Conservation (phyloP, 2,888 invertebrate genomes). For the Epiblema foenella region DNA sequence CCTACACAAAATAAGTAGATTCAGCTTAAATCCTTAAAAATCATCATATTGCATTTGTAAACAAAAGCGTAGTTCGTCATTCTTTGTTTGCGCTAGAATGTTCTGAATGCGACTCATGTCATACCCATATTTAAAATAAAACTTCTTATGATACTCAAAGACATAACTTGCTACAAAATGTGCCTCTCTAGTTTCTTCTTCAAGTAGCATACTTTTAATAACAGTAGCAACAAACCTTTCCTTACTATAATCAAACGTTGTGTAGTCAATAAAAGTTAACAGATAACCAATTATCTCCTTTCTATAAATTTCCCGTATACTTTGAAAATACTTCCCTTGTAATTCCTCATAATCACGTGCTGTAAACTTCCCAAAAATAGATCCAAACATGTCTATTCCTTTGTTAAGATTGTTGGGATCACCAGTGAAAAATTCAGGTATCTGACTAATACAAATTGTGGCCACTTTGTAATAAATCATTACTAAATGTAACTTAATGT, state of each 20-base stretch:
- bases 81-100: constrained; percentile 3
- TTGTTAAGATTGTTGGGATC: constrained; percentile 16
- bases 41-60: no score
- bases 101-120: constrained; percentile 8
- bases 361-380: constrained; percentile 18
- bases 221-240: constrained; percentile 27
- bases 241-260: constrained; percentile 27
- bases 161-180: constrained; percentile 21
- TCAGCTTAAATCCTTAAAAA: no score
- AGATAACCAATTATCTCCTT: constrained; percentile 7
- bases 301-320: constrained; percentile 19
- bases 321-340: constrained; percentile 13
- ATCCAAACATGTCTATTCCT: constrained; percentile 34
- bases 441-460: constrained; percentile 6
- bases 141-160: neutral
- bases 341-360: constrained; percentile 24
- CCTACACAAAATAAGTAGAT: no score
- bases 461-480: constrained; percentile 29
- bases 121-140: constrained; percentile 11
- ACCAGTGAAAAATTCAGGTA: constrained; percentile 4
- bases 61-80: constrained; percentile 16
- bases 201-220: constrained; percentile 28
- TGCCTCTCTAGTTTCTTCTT: constrained; percentile 14
- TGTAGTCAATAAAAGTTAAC: neutral
- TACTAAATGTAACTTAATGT: constrained; percentile 18